These are phyloP conservation scores for Myocastor coypus DNA, from an alignment of 2,113 vertebrate genomes.

Conservation along the genomic window DNA sequence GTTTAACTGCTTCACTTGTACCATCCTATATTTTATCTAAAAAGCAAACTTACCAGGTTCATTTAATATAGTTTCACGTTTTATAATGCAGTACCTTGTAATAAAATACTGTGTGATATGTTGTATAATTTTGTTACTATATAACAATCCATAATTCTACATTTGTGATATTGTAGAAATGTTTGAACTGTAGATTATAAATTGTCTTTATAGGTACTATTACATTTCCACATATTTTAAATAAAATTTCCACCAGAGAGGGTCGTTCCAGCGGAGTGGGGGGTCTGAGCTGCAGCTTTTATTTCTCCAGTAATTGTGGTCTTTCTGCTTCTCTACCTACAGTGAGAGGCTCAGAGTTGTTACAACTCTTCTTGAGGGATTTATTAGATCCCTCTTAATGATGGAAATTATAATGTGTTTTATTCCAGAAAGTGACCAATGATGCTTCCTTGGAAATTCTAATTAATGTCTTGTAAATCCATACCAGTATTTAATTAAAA, in stretches of 20 bases:
- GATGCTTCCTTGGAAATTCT: not conserved
- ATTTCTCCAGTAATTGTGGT: not conserved
- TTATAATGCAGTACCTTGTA: not conserved
- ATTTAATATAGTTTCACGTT: not conserved
- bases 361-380: not conserved
- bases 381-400: not conserved
- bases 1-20: not conserved
- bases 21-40: slow-evolving; percentile 21
- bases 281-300: not conserved
- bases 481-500: slow-evolving; percentile 32
- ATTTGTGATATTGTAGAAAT: not conserved
- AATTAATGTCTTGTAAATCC: slow-evolving; percentile 26
- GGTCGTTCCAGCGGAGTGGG: not conserved
- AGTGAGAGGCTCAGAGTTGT: not conserved
- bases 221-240: not conserved
- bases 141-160: not conserved
- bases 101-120: not conserved
- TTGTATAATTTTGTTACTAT: not conserved
- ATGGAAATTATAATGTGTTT: not conserved
- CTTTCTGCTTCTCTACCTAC: not conserved
- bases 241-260: not conserved
- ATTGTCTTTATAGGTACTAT: not conserved
- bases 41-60: slow-evolving; percentile 1
- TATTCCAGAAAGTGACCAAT: slow-evolving; percentile 9
- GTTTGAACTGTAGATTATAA: slow-evolving; percentile 27